A percentile compares a stretch with the other conserved stretches of the same genome.
Evolutionary conservation across 2,113 vertebrate genomes (phyloP).

Genomic region (Bos indicus): DNA sequence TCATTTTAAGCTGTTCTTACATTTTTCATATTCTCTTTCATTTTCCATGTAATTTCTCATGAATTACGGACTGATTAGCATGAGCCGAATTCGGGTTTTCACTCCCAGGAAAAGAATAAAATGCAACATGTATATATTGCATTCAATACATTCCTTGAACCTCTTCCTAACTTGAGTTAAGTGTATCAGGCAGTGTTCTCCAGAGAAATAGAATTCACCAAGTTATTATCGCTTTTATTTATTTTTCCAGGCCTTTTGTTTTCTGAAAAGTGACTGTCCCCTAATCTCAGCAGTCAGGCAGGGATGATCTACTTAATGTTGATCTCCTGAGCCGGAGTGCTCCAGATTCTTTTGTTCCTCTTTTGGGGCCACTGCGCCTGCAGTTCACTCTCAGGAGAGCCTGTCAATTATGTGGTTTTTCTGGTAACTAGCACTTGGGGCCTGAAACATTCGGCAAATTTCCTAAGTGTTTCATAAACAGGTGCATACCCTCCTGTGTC

Average conservation of each 20-base stretch:
- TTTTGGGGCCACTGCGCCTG: background rate
- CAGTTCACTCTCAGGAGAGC: background rate
- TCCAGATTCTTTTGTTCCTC: background rate
- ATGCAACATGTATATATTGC: background rate
- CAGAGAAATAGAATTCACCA: background rate
- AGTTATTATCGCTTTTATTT: background rate
- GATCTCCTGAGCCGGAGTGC: background rate
- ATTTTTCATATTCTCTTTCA: background rate
- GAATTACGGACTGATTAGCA: background rate
- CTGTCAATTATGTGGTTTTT: background rate
- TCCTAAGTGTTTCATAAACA: background rate
- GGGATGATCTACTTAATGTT: constrained; percentile 20
- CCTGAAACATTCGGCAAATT: background rate
- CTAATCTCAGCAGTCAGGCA: constrained; percentile 15
- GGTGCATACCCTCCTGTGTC: background rate
- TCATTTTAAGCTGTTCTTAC: background rate
- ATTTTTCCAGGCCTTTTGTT: background rate
- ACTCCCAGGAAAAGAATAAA: background rate
- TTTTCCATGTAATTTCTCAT: background rate
- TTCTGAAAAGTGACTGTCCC: background rate
- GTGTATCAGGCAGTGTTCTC: background rate
- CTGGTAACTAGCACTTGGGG: background rate
- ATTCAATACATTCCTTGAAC: background rate
- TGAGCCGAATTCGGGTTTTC: background rate
- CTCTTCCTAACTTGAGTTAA: background rate